Percentiles rank a stretch among this genome's conserved stretches.
Evolutionary conservation across 2,113 vertebrate species (phyloP).

Genomic region (Canis aureus): DNA sequence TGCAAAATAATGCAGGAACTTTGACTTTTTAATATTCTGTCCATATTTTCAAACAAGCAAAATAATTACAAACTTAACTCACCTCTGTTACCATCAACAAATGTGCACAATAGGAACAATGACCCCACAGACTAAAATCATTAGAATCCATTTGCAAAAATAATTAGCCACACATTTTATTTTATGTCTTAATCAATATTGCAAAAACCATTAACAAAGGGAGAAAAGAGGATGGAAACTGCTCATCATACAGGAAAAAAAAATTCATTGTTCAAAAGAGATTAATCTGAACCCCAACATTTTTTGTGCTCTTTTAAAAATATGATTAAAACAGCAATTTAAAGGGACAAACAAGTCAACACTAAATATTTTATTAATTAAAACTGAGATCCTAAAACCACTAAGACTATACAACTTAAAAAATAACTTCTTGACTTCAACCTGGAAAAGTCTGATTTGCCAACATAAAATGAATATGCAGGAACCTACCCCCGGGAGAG

Average conservation of each 20-base stretch:
- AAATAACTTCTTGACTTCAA: conserved; percentile 38
- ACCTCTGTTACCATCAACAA: neutral
- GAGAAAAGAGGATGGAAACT: neutral
- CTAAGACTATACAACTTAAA: conserved; percentile 43
- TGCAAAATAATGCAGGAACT: neutral
- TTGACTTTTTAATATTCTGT: neutral
- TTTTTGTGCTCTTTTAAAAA: conserved; percentile 63
- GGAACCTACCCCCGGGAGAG: neutral
- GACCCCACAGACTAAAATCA: conserved; percentile 23
- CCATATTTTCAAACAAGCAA: conserved; percentile 40
- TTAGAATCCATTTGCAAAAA: conserved; percentile 70
- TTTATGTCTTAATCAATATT: conserved; percentile 61
- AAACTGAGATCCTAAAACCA: conserved; percentile 45
- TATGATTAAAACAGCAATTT: conserved; percentile 63
- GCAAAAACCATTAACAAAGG: conserved; percentile 58
- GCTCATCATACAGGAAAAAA: conserved; percentile 40
- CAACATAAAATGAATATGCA: conserved; percentile 1
- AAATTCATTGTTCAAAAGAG: conserved; percentile 40
- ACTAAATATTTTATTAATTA: conserved; percentile 51
- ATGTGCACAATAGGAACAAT: conserved; percentile 1
- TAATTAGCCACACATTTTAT: conserved; percentile 75
- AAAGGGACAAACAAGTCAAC: conserved; percentile 59
- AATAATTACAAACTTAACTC: conserved; percentile 50
- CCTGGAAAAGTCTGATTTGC: conserved; percentile 34
- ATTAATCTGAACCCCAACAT: conserved; percentile 42